Conservation (phyloP, 2,113 vertebrate species). For the Mesoclemmys tuberculata region DNA sequence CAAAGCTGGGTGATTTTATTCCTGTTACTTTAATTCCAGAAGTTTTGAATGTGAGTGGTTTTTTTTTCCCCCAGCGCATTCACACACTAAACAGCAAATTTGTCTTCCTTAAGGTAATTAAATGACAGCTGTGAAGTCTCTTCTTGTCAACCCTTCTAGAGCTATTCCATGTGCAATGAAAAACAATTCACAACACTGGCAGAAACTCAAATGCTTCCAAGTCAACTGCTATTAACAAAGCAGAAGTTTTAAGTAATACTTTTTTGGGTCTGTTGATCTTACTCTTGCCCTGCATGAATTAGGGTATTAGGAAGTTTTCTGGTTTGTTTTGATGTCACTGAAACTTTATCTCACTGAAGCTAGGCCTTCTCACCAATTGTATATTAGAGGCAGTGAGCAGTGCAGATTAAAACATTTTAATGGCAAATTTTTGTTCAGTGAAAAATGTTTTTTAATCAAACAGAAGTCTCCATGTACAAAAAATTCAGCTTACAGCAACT, state of each 20-base stretch:
- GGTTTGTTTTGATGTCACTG: background rate
- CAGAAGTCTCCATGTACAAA: background rate
- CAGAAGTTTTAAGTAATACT: background rate
- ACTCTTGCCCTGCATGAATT: background rate
- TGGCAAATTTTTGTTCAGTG: background rate
- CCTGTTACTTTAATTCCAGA: too few species aligned
- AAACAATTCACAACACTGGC: rapidly evolving
- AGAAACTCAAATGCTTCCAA: background rate
- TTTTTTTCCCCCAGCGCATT: background rate
- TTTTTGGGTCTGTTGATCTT: background rate
- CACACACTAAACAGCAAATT: background rate
- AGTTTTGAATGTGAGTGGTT: too few species aligned
- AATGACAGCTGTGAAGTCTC: rapidly evolving
- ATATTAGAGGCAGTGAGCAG: background rate
- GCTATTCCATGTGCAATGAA: rapidly evolving
- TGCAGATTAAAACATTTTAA: background rate
- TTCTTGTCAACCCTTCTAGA: background rate
- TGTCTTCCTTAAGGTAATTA: rapidly evolving
- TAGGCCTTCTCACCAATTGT: background rate
- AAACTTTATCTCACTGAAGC: background rate
- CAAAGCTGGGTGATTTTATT: background rate
- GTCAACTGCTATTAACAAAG: rapidly evolving
- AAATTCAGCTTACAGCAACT: background rate
- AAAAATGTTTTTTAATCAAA: background rate
- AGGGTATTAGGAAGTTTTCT: background rate